Percentiles rank a stretch among this genome's conserved stretches.
Evolutionary conservation across 2,888 invertebrate genomes (phyloP).

Genomic region (Bombylius discolor): DNA sequence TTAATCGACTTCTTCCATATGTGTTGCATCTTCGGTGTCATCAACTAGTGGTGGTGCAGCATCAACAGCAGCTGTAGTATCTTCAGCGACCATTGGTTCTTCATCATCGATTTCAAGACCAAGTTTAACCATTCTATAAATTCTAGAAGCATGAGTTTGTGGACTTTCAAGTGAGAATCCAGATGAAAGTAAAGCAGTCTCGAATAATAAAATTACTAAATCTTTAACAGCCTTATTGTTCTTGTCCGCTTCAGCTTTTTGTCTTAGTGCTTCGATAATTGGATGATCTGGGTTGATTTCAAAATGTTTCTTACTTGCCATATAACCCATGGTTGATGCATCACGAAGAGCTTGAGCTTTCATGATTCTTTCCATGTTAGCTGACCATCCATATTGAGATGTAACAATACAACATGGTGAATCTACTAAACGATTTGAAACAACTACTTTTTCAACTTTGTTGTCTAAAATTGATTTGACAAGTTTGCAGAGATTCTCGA

Average conservation of each 20-base stretch:
- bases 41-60: constrained; percentile 78
- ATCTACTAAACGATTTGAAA: constrained; percentile 90
- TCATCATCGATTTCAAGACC: constrained; percentile 97
- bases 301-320: constrained; percentile 98
- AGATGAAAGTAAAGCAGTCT: constrained; percentile 90
- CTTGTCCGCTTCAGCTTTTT: constrained; percentile 91
- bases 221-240: constrained; percentile 98
- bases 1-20: constrained; percentile 99
- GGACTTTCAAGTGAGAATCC: constrained; percentile 96
- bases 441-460: constrained; percentile 96
- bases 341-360: constrained; percentile 97
- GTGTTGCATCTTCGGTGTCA: constrained; percentile 82
- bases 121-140: constrained; percentile 98
- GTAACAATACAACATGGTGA: constrained; percentile 99
- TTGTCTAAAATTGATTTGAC: constrained; percentile 96
- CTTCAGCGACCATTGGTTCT: constrained; percentile 60
- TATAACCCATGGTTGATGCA: constrained; percentile 98
- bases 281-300: constrained; percentile 95
- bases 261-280: constrained; percentile 78
- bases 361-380: constrained; percentile 99
- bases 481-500: constrained; percentile 52
- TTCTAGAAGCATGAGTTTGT: constrained; percentile 83
- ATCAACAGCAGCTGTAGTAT: constrained; percentile 43
- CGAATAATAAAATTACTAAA: constrained; percentile 86
- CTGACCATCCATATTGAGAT: constrained; percentile 98